Evolutionary conservation across 2,113 vertebrate genomes (phyloP).

Genomic region (Brachionichthys hirsutus): DNA sequence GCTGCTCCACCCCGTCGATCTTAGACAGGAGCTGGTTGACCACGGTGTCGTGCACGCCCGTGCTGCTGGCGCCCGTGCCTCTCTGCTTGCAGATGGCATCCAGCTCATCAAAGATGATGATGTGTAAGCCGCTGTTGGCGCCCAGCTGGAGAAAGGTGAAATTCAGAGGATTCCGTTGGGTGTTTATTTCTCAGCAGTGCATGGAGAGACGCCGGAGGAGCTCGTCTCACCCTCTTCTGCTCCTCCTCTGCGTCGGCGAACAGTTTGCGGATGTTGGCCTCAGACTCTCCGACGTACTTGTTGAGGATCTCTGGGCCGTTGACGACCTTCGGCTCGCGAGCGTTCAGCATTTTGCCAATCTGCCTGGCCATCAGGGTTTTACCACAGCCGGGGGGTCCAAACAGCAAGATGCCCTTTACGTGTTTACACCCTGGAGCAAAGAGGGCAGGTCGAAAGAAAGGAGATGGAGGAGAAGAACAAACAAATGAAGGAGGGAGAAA

Average conservation of each 20-base stretch:
- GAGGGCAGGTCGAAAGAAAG: not conserved
- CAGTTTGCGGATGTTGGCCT: constrained; percentile 97
- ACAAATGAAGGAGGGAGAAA: not conserved
- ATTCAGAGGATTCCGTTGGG: not conserved
- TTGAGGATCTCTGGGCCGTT: constrained; percentile 98
- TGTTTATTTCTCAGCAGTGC: not conserved
- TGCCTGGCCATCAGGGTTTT: constrained; percentile 98
- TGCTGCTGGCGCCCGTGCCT: constrained; percentile 94
- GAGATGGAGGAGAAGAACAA: not conserved
- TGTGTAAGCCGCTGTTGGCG: constrained; percentile 96
- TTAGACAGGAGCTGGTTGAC: constrained; percentile 98
- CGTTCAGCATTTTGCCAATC: constrained; percentile 98
- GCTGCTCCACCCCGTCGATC: constrained; percentile 96
- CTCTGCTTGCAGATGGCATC: constrained; percentile 99
- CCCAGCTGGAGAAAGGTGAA: constrained; percentile 79
- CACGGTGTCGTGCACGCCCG: constrained; percentile 95
- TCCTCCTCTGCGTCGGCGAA: constrained; percentile 98
- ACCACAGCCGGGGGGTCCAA: constrained; percentile 94
- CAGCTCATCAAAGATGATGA: constrained; percentile 98
- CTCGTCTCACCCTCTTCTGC: constrained; percentile 85
- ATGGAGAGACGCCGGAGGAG: accelerated
- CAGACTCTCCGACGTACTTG: constrained; percentile 96
- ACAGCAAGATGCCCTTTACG: constrained; percentile 95
- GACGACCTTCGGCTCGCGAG: constrained; percentile 94
- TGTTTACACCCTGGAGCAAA: constrained; percentile 90